Base-by-base conservation (phyloP, 2,888 invertebrate species). In the Leucophora obtusa region DNA sequence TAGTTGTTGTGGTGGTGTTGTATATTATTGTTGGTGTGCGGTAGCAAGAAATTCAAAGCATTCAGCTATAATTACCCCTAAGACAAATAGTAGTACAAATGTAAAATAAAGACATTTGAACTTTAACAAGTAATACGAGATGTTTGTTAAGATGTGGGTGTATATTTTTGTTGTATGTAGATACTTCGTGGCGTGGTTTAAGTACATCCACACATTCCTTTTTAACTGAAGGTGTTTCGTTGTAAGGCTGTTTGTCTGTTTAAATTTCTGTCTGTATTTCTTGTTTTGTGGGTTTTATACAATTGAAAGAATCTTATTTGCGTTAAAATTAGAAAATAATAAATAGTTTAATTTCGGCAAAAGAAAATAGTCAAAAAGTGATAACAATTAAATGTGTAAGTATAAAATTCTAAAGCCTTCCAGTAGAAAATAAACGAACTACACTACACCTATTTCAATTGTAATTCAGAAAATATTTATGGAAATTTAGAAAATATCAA, bases 61-160 rank as follows among this genome's bases (percentile, higher is more conserved):
- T 24, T 51, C 56, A 14, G 33, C 71, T 65, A 47, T 47, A 66
- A 56, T 72, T 50, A 15, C 15, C 24, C 21, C 50, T 18, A 28
- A 71, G 51, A 72, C 54, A 66, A 53, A 35, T 53, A 65, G 33
- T 65, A 65, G 33, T 65, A 65, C 33, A 56, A 62, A 47, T 66
- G 28, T 58, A 68, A 72, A 72, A 78, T 72, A 63, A 72, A 56
- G 58, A 51, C 38, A 62, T 72, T 78, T 69, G 58, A 78, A 78
- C 72, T 63, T 63, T 63, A 60, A 62, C 51, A 66, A 43, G 66
- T 56, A 53, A 66, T 66, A 54, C 43, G 43, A 66, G 66, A 17
- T 56, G 43, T 28, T 28, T 38, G 38, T 11, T n/a, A 47, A n/a
- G 21, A 47, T n/a, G 43, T 47, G 43, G 43, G 15, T 47, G 43